Evolutionary conservation across 2,113 vertebrate genomes (phyloP).

Genomic region (Burhinus bistriatus): DNA sequence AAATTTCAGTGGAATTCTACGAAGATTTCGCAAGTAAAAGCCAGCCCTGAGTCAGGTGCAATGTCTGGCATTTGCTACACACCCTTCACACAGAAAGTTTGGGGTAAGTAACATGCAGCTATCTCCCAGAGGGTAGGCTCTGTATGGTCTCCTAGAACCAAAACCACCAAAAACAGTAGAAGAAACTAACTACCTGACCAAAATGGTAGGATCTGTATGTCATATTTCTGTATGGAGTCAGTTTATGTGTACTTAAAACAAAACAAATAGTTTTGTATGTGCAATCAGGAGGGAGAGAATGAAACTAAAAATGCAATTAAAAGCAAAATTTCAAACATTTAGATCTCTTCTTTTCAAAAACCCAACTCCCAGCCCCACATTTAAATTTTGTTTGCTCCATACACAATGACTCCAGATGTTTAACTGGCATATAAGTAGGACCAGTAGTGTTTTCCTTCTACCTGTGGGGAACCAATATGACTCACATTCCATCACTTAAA

Average conservation of each 20-base stretch:
- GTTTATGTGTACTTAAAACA: not conserved
- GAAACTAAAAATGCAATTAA: not conserved
- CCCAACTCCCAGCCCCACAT: not conserved
- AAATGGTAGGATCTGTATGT: not conserved
- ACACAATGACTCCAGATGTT: not conserved
- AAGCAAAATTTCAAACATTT: not conserved
- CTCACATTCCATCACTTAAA: conserved; percentile 11
- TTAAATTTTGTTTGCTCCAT: not conserved
- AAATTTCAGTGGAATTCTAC: not conserved
- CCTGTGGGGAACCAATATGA: not conserved
- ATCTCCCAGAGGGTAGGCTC: not conserved
- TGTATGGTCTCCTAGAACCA: not conserved
- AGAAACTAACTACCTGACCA: not conserved
- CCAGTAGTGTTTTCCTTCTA: not conserved
- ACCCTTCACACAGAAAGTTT: not conserved
- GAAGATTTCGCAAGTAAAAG: not conserved
- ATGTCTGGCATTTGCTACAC: not conserved
- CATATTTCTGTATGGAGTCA: not conserved
- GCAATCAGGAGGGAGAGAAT: not conserved
- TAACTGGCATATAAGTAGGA: not conserved
- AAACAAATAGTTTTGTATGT: not conserved
- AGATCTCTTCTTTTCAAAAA: not conserved
- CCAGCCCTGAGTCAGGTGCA: not conserved
- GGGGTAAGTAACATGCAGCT: not conserved
- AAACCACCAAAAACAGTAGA: not conserved